Evolutionary conservation across 2,797 vertebrate species (phyloP).

Genomic region (Manis crassicaudata): DNA sequence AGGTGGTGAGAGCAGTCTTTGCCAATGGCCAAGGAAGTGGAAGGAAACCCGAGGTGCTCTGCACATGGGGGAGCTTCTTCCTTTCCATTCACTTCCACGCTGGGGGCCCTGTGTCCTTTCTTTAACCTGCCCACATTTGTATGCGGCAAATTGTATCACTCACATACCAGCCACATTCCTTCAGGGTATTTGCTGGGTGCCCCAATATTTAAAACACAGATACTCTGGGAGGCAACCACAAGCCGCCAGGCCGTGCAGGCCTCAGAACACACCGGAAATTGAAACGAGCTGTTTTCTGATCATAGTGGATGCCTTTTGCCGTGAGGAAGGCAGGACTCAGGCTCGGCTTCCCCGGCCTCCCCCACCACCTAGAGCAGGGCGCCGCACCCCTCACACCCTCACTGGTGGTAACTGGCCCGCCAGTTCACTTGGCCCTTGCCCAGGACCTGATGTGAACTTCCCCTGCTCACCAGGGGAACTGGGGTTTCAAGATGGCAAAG

Average conservation of each 20-base stretch:
- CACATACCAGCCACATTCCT: conserved; percentile 4
- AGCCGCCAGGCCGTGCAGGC: background rate
- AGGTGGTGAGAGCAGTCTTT: background rate
- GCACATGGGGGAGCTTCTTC: background rate
- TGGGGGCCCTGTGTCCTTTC: background rate
- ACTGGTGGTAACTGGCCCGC: background rate
- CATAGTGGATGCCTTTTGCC: background rate
- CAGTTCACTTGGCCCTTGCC: background rate
- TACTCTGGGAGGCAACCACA: background rate
- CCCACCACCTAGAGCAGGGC: background rate
- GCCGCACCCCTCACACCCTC: background rate
- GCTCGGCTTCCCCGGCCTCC: background rate
- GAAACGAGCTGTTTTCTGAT: background rate
- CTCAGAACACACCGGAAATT: background rate
- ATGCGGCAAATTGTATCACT: background rate
- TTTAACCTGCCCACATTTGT: background rate
- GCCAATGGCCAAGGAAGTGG: background rate
- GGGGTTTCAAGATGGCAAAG: background rate
- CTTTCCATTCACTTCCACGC: background rate
- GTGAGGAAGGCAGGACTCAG: background rate
- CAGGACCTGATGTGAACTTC: background rate
- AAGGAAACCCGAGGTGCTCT: background rate
- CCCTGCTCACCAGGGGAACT: background rate
- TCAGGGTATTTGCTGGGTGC: background rate
- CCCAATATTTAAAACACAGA: conserved; percentile 29